Evolutionary conservation across 30 jellyfish, hydroid and myxozoan genomes (phyloP).

Genomic region (Pseudorhiza aurosa): DNA sequence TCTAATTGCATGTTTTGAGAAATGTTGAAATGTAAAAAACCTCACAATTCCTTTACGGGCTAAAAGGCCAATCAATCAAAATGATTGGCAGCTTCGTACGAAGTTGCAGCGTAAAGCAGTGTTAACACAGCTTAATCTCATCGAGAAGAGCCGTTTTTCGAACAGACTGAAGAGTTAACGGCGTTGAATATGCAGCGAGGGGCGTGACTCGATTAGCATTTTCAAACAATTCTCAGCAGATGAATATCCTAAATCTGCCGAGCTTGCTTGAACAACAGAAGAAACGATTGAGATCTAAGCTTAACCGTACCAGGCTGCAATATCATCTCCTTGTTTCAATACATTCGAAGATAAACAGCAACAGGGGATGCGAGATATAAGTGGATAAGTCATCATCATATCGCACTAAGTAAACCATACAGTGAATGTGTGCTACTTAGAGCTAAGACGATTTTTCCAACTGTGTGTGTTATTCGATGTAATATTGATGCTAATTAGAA

Average conservation of each 20-base stretch:
- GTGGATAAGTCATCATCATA: conserved; percentile 35
- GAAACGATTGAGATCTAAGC: neutral
- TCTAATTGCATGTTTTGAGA: too few relatives aligned
- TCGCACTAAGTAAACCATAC: conserved; percentile 15
- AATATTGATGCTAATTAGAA: conserved; percentile 29
- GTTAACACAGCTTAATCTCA: too few relatives aligned
- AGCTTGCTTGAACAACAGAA: neutral
- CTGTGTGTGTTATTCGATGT: conserved; percentile 32
- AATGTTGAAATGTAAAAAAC: too few relatives aligned
- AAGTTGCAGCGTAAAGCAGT: too few relatives aligned
- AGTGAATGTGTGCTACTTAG: conserved; percentile 18
- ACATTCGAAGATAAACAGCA: conserved; percentile 37
- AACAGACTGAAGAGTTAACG: too few relatives aligned
- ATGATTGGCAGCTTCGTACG: too few relatives aligned
- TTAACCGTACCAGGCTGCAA: conserved; percentile 31
- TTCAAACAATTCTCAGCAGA: neutral
- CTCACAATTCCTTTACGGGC: too few relatives aligned
- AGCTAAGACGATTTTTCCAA: conserved; percentile 3
- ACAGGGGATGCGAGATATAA: conserved; percentile 24
- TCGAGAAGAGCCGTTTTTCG: too few relatives aligned
- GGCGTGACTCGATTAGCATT: neutral
- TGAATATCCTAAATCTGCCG: neutral
- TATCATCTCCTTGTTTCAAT: conserved; percentile 16
- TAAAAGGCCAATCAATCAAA: too few relatives aligned
- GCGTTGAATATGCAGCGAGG: neutral